A percentile compares a stretch with the other conserved stretches of the same genome.
phyloP scores from a whole-genome alignment of 2,113 vertebrate genomes.

The Aix galericulata region DNA sequence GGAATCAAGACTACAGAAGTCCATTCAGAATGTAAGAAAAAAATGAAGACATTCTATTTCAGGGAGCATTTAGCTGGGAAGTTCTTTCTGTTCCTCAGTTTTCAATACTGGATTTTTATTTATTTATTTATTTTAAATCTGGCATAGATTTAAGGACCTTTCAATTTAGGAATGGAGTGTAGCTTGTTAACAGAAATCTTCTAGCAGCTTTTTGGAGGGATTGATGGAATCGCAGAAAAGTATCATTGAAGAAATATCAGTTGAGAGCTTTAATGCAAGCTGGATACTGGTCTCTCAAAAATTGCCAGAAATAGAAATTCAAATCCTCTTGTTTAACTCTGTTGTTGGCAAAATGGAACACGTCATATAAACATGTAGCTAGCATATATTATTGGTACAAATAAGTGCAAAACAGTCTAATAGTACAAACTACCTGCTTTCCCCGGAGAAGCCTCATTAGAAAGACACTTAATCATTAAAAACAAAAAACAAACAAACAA shows the following conservation, averaged over 20 bases:
- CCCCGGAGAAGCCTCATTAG: neutral
- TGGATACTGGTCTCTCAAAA: neutral
- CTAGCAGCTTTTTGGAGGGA: neutral
- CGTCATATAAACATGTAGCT: rapidly evolving
- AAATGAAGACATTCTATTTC: neutral
- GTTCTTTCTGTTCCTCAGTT: neutral
- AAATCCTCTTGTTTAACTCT: neutral
- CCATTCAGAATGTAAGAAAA: neutral
- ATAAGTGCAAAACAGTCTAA: neutral
- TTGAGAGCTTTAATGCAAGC: neutral
- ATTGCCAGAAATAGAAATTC: neutral
- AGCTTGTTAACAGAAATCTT: neutral
- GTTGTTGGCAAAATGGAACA: neutral
- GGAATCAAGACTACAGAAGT: neutral
- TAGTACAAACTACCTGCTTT: neutral
- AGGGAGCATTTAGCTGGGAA: neutral
- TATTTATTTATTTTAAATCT: neutral
- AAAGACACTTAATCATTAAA: neutral
- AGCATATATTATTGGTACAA: neutral
- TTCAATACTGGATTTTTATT: neutral
- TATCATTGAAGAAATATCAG: neutral
- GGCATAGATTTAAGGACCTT: neutral
- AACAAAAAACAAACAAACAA: too few species aligned
- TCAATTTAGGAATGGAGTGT: neutral
- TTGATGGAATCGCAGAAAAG: neutral